Conservation (phyloP, 2,113 vertebrate genomes). For the Arenaria interpres region DNA sequence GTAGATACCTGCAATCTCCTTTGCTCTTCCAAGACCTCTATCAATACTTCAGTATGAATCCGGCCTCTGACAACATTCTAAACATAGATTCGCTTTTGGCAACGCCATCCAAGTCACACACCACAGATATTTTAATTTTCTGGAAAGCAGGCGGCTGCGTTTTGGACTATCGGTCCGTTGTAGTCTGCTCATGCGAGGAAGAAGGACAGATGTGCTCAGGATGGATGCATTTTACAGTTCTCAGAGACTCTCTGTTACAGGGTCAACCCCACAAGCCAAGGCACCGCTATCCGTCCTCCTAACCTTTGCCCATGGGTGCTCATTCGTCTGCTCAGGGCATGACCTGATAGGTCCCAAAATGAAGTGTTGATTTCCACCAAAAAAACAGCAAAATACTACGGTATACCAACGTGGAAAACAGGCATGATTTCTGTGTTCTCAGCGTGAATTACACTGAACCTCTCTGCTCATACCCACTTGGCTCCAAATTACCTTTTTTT, state of each 20-base stretch:
- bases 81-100: constrained; percentile 27
- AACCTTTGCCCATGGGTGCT: background rate
- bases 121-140: background rate
- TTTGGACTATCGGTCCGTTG: background rate
- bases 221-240: background rate
- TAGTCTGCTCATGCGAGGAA: background rate
- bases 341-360: background rate
- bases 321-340: background rate
- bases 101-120: background rate
- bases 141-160: background rate
- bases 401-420: background rate
- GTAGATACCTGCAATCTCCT: constrained; percentile 55
- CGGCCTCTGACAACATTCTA: background rate
- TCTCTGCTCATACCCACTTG: constrained; percentile 25
- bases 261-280: background rate
- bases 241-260: background rate
- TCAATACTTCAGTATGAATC: background rate
- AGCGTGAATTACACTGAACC: constrained; percentile 3
- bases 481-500: background rate
- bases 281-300: background rate
- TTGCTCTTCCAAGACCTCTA: background rate
- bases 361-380: background rate
- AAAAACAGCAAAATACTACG: background rate
- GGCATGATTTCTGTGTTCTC: background rate
- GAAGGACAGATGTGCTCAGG: background rate